Conservation (phyloP, 2,113 vertebrate species). For the Megalops atlanticus region DNA sequence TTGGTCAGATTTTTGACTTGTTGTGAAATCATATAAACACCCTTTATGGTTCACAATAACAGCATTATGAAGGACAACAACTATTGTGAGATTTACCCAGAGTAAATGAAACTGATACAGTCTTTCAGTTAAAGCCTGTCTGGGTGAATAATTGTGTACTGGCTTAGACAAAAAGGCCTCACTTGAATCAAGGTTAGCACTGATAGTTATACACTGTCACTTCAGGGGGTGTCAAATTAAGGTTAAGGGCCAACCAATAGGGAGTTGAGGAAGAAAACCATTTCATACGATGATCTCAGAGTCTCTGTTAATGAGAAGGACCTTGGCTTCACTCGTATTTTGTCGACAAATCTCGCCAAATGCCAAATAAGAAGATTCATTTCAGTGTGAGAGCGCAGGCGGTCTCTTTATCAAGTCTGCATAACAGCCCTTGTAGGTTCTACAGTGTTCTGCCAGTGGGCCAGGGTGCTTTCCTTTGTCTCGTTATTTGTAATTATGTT, state of each 20-base stretch:
- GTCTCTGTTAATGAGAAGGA: neutral
- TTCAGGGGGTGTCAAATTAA: neutral
- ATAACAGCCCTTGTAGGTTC: neutral
- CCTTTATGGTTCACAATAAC: no score
- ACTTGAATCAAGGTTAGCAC: neutral
- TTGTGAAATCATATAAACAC: no score
- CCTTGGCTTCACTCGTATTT: neutral
- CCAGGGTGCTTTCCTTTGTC: neutral
- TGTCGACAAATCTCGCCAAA: neutral
- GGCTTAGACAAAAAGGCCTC: no score
- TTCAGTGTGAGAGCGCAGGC: neutral
- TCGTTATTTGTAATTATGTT: constrained; percentile 19
- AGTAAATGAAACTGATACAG: no score
- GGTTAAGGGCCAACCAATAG: neutral
- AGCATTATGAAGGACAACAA: no score
- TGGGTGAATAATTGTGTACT: no score
- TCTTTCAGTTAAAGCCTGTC: no score
- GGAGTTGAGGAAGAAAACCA: neutral
- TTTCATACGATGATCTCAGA: neutral
- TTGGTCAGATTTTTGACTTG: neutral
- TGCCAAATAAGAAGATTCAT: neutral
- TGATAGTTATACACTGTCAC: neutral
- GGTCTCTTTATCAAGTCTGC: neutral
- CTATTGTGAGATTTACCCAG: no score
- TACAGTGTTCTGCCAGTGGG: neutral